Evolutionary conservation across 2,888 invertebrate genomes (phyloP), one percentile per base, ranked within the genome.

Genomic region (Cryptocephalus moraei): DNA sequence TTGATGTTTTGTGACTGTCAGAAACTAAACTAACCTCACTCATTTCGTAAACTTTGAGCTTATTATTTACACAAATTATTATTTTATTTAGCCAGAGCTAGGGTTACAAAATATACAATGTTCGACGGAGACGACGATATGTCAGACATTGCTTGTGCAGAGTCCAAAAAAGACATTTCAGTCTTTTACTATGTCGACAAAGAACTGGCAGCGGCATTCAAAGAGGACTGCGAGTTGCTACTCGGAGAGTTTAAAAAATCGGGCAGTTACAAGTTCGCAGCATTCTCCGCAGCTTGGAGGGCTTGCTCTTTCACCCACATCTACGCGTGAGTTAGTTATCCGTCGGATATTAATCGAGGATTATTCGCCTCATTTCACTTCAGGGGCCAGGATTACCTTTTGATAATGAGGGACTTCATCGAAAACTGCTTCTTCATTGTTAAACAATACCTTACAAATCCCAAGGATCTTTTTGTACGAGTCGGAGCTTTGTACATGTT

Each of bases 401-500:
- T 55, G 10, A 45, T 58, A 31, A 34, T 61, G 12, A 52, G 52
- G 45, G 51, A 53, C n/a, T 59, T 62, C 36, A 54, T 55, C 13
- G 62, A 64, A 44, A 57, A 56, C 39, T 60, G 56, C 43, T 65
- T 65, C 46, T 55, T 56, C 13, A 52, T 54, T 10, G 48, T 56
- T 6, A 62, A 62, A 44, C 62, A 64, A 48, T 64, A 56, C 44
- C 45, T 67, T 8, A 44, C 62, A 11, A 58, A 51, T 49, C 56
- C 58, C 1, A 49, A 47, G 12, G 60, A 51, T 41, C 39, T 60
- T 36, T 56, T 58, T 43, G 56, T 59, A 8, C 59, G 61, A 61
- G 51, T 62, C 22, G 66, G 65, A 8, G 65, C 64, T 1, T 49
- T 68, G 39, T 67, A 65, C 55, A 46, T 64, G 32, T 42, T 68